These are phyloP conservation scores for Lasioglossum zephyrum DNA, from an alignment of 2,888 invertebrate genomes.

Conservation along the genomic window DNA sequence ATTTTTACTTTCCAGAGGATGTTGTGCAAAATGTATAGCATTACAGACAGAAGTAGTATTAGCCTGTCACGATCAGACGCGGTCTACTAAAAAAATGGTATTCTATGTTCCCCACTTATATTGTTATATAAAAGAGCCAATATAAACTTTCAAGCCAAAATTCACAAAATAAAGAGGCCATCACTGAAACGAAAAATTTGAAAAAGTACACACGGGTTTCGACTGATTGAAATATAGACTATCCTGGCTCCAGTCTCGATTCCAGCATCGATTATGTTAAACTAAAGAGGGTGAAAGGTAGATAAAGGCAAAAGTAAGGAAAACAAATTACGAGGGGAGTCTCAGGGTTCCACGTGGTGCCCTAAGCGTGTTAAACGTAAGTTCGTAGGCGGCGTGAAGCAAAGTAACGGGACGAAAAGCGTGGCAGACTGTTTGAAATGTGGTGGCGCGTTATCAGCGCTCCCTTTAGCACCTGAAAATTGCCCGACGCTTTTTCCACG, in stretches of 20 bases:
- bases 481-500: conserved; percentile 80
- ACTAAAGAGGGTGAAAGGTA: not conserved
- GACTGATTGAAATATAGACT: not conserved
- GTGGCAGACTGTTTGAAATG: conserved; percentile 76
- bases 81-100: not conserved
- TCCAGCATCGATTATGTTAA: not conserved
- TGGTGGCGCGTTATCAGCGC: conserved; percentile 78
- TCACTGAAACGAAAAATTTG: not conserved
- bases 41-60: not conserved
- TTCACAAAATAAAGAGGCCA: not conserved
- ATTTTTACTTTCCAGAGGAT: not conserved
- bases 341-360: not conserved
- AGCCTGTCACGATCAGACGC: not conserved
- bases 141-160: not conserved
- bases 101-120: not conserved
- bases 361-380: conserved; percentile 41
- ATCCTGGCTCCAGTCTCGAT: not conserved
- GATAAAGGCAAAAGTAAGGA: not conserved
- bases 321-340: conserved; percentile 29
- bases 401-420: conserved; percentile 72
- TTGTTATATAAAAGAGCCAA: not conserved
- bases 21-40: not conserved
- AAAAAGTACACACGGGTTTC: not conserved
- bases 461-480: conserved; percentile 82
- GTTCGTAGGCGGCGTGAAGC: conserved; percentile 40